Base-by-base conservation (phyloP, 2,888 invertebrate species). In the Leucoma salicis region DNA sequence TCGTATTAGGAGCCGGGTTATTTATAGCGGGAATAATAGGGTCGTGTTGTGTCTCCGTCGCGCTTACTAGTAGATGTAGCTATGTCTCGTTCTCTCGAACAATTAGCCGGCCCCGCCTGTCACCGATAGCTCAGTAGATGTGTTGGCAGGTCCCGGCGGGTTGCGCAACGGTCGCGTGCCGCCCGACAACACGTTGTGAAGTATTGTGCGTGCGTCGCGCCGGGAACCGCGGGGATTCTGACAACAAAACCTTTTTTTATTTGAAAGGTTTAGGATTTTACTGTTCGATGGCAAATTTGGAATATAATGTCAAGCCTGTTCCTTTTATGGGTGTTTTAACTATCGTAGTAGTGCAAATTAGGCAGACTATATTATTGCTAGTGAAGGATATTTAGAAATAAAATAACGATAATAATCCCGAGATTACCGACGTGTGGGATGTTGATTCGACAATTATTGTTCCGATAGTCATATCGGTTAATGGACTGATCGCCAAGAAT, bases 1-100 rank as follows among this genome's bases (percentile, higher is more conserved):
- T 75, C 70, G 69, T 74, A 74, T 80, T 81, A 78, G 70, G 74
- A 73, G 72, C 70, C 69, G 54, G 63, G 75, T 80, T 82, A 83
- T 85, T 85, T 86, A 85, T 85, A 74, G 79, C 48, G 67, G 74
- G 70, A 72, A 74, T 72, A 75, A 68, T 66, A 63, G 70, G 70
- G 63, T 58, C 43, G 46, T 45, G 31, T 13, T 16, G 42, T 41
- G 62, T 79, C 77, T 48, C 65, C 42, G 44, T 74, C 69, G 3
- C 47, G 1, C 70, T 1, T 24, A 12, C 24, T 14, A 5, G 10
- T 14, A 3, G 11, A 10, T 4, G 33, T 52, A 28, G 35, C n/a
- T 27, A 13, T 42, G 49, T 73, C 69, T 43, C 72, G 33, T 40
- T 71, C 60, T 5, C 42, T 31, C 65, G 18, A 41, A 76, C 82